Evolutionary conservation across 2,113 vertebrate species (phyloP), one percentile per base, ranked within the genome.

Genomic region (Illadopsis cleaveri): DNA sequence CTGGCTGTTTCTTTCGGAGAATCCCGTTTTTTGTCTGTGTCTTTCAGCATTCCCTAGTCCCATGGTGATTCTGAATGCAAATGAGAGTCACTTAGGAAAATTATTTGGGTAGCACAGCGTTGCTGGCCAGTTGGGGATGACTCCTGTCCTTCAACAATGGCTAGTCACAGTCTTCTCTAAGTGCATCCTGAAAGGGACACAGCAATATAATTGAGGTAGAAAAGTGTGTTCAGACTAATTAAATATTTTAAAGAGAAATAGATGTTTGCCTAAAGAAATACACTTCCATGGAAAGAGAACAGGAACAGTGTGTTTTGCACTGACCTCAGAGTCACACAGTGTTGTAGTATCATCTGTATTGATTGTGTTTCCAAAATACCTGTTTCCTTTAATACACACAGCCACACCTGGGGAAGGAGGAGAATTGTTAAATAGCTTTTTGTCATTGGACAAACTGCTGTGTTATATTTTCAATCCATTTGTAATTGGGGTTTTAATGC

Each of bases 61-160:
- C 22, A 1, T 78, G 66, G 57, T 72, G 69, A 61, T 76, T 72
- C 66, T 82, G 82, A 93, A 95, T 94, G 62, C 82, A 47, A 88
- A 94, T 85, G 87, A 82, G 86, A 80, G 58, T 57, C 57, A 35
- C 91, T 89, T 85, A 35, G 42, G 71, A 45, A 72, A 77, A 61
- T 40, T 27, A 23, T 50, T 91, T 85, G 82, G 65, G 45, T 87
- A 69, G 30, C 5, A 11, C 42, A 40, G 51, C 2, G 0, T 10
- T 13, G 27, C 70, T 68, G 73, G 51, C 65, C 48, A 35, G 69
- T 77, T 91, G 57, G 73, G 48, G 31, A 28, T n/a, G 56, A 25
- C 51, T 85, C 48, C 11, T 4, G 5, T 58, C 64, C 82, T 77
- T 90, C 35, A 12, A 4, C 14, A 22, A 0, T 62, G 44, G 27